A percentile compares a stretch with the other conserved stretches of the same genome.
Conservation (phyloP, 2,888 invertebrate genomes). For the Arge pagana region DNA sequence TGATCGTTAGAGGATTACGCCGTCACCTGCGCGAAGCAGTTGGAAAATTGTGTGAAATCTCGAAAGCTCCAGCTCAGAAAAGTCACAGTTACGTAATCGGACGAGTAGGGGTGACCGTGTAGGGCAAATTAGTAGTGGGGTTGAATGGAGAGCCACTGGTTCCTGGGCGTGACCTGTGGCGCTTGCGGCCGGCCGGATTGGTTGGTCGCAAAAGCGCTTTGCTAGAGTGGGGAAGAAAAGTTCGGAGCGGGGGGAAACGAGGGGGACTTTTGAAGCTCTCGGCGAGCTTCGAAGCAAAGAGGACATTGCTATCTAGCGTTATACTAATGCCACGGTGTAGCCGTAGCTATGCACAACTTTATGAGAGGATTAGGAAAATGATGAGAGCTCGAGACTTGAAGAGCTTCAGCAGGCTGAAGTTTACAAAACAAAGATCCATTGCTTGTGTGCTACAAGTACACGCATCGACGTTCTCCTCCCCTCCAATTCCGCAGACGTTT, state of each 20-base stretch:
- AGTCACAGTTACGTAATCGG: too few relatives aligned
- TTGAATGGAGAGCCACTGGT: conserved; percentile 47
- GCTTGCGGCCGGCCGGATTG: conserved; percentile 52
- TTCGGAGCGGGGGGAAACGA: conserved; percentile 26
- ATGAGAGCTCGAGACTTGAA: conserved; percentile 47
- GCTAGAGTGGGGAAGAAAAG: conserved; percentile 38
- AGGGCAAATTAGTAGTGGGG: conserved; percentile 33
- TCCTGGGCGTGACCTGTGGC: conserved; percentile 52
- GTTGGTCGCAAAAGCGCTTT: conserved; percentile 48
- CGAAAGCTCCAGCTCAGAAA: conserved; percentile 44
- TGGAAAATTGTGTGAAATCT: conserved; percentile 55
- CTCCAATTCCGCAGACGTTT: conserved; percentile 30
- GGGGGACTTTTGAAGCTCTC: conserved; percentile 53
- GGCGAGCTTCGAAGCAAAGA: conserved; percentile 43
- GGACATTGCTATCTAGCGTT: conserved; percentile 47
- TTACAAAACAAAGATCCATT: conserved; percentile 31
- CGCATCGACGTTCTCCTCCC: neutral
- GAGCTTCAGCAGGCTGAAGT: conserved; percentile 40
- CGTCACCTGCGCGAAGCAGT: conserved; percentile 53
- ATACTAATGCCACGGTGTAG: conserved; percentile 39
- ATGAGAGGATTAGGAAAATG: conserved; percentile 51
- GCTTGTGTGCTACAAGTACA: conserved; percentile 2
- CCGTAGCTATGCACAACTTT: conserved; percentile 36
- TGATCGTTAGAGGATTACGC: conserved; percentile 56
- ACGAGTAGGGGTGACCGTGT: conserved; percentile 22